Conservation (phyloP, 2,888 invertebrate genomes). For the Odontomyia ornata region DNA sequence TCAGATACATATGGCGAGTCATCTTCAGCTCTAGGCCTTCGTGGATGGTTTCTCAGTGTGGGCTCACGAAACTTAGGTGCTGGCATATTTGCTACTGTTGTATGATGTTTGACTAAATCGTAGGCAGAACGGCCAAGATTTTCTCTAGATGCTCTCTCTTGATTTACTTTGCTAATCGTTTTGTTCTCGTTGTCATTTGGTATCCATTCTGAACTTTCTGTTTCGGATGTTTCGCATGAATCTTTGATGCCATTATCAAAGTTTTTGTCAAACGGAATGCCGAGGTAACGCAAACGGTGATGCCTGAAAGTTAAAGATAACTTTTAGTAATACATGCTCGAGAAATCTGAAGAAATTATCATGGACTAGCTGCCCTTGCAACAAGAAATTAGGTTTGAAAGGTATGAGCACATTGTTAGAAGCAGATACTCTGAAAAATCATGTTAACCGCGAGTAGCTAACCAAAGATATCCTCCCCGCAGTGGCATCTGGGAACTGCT, state of each 20-base stretch:
- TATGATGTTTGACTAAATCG: not conserved
- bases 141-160: not conserved
- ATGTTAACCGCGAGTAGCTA: no score
- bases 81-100: conserved; percentile 55
- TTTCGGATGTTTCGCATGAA: conserved; percentile 30
- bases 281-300: conserved; percentile 50
- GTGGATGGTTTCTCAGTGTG: conserved; percentile 58
- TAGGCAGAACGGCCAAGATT: conserved; percentile 18
- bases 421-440: no score
- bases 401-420: no score
- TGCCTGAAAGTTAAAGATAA: not conserved
- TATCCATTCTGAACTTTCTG: conserved; percentile 58
- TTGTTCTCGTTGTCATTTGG: conserved; percentile 52
- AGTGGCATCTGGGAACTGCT: no score
- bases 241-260: not conserved
- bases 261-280: conserved; percentile 45
- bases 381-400: no score
- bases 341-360: not conserved
- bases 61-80: conserved; percentile 59
- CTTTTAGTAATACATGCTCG: not conserved
- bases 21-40: conserved; percentile 52
- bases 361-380: no score
- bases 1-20: not conserved
- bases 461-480: no score
- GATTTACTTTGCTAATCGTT: not conserved